Conservation (phyloP, 2,888 invertebrate species). For the Chrysomela aeneicollis region DNA sequence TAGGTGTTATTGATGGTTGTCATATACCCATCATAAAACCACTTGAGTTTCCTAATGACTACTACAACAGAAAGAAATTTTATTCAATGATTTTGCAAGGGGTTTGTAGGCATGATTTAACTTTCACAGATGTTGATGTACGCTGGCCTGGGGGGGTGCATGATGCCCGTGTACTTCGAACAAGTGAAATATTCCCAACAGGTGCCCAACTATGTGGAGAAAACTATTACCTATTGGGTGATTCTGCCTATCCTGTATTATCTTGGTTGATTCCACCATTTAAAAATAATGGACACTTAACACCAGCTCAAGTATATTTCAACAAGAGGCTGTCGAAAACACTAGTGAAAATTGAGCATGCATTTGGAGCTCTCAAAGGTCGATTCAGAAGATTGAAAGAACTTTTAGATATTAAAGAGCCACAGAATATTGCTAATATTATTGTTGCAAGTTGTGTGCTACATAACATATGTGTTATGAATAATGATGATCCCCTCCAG, state of each 20-base stretch:
- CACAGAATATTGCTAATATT: no score
- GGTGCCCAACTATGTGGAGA: conserved; percentile 4
- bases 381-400: conserved; percentile 14
- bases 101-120: conserved; percentile 3
- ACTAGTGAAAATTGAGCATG: conserved; percentile 18
- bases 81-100: not conserved
- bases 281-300: no score
- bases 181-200: conserved; percentile 9
- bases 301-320: not conserved
- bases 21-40: conserved; percentile 15
- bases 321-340: conserved; percentile 13
- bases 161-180: conserved; percentile 14
- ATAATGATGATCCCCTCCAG: not conserved
- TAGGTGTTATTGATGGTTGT: conserved; percentile 15
- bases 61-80: not conserved
- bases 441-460: no score
- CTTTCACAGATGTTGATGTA: not conserved
- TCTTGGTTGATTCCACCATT: conserved; percentile 11
- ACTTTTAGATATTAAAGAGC: conserved; percentile 11
- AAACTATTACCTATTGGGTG: conserved; percentile 4
- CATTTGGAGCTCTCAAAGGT: conserved; percentile 14
- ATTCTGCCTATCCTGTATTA: conserved; percentile 8
- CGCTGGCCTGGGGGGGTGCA: conserved; percentile 12
- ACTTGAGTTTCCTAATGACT: not conserved
- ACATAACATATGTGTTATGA: not conserved